Evolutionary conservation across 2,113 vertebrate genomes (phyloP).

Genomic region (Corythoichthys intestinalis): DNA sequence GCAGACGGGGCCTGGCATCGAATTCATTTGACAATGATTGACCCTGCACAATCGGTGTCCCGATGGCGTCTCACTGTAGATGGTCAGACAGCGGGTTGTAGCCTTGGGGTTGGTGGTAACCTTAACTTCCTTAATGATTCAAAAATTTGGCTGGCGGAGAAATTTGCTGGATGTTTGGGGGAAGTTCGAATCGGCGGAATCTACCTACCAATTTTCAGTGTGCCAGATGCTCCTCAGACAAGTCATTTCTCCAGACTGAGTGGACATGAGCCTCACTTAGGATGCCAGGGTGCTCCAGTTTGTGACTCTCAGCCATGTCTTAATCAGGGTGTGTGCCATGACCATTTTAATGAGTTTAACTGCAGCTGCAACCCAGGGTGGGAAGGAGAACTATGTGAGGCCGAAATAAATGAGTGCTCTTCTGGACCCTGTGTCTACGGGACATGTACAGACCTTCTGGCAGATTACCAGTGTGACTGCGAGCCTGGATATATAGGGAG

Average conservation of each 20-base stretch:
- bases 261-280: constrained; percentile 50
- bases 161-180: constrained; percentile 88
- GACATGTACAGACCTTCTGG: constrained; percentile 73
- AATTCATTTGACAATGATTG: constrained; percentile 72
- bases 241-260: constrained; percentile 68
- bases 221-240: constrained; percentile 53
- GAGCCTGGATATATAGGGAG: constrained; percentile 78
- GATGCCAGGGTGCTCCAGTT: constrained; percentile 75
- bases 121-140: constrained; percentile 80
- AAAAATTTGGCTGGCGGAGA: constrained; percentile 74
- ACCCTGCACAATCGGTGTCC: constrained; percentile 47
- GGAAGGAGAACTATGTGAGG: constrained; percentile 79
- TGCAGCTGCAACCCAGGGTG: constrained; percentile 81
- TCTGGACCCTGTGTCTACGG: constrained; percentile 78
- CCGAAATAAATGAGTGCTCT: constrained; percentile 76
- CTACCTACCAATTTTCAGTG: constrained; percentile 75
- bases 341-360: constrained; percentile 81
- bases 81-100: constrained; percentile 44
- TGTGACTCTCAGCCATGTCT: constrained; percentile 81
- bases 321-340: constrained; percentile 77
- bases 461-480: constrained; percentile 82
- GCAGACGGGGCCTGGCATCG: constrained; percentile 86
- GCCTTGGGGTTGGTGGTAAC: constrained; percentile 62
- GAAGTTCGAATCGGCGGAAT: constrained; percentile 81
- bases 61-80: constrained; percentile 81